Conservation (phyloP, 2,797 vertebrate genomes). For the Siniperca scherzeri region DNA sequence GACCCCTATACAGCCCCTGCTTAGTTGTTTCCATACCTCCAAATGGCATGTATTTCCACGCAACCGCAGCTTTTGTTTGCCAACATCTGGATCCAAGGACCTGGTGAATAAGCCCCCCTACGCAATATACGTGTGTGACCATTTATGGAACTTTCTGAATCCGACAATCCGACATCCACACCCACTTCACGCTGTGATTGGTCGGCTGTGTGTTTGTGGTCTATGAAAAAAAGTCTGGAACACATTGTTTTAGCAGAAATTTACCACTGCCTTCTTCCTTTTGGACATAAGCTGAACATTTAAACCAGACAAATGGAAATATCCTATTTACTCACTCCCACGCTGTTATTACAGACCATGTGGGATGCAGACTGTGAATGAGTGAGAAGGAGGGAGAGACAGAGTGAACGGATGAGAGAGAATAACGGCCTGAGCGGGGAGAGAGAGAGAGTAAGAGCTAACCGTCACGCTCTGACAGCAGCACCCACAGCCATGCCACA, state of each 20-base stretch:
- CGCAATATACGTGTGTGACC: not conserved
- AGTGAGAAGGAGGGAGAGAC: constrained; percentile 12
- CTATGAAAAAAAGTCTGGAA: not conserved
- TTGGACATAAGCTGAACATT: constrained; percentile 19
- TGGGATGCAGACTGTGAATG: constrained; percentile 31
- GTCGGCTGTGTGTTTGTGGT: not conserved
- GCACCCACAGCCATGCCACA: constrained; percentile 70
- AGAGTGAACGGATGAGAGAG: constrained; percentile 23
- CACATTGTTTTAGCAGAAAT: constrained; percentile 17
- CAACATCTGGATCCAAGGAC: not conserved
- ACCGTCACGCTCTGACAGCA: constrained; percentile 71
- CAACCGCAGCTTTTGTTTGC: not conserved
- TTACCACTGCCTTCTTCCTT: not conserved
- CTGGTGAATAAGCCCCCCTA: not conserved
- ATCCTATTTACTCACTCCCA: constrained; percentile 1
- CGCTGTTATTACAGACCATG: constrained; percentile 4
- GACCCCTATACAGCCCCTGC: not conserved
- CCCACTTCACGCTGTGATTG: not conserved
- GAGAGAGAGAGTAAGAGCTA: constrained; percentile 51
- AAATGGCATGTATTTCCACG: not conserved
- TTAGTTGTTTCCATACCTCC: not conserved
- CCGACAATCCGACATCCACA: not conserved
- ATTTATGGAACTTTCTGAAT: too few relatives aligned
- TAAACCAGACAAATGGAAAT: constrained; percentile 33
- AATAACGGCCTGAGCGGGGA: constrained; percentile 34